Evolutionary conservation across 2,113 vertebrate genomes (phyloP).

Genomic region (Brachypteracias leptosomus): DNA sequence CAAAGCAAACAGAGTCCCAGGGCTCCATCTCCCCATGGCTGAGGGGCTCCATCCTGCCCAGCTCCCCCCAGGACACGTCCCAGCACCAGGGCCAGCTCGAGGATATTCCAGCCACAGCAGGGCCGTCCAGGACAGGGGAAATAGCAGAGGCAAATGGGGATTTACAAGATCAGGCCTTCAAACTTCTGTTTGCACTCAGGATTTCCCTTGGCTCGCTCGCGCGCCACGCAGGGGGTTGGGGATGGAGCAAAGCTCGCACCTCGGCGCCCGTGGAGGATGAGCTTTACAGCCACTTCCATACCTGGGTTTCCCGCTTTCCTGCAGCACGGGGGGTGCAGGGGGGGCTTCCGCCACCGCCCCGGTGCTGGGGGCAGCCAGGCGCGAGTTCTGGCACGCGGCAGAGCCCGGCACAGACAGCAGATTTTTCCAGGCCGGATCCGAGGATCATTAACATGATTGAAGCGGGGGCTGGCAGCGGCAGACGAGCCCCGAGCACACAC

Average conservation of each 20-base stretch:
- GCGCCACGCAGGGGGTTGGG: not conserved
- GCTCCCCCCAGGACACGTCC: not conserved
- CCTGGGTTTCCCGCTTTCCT: conserved; percentile 47
- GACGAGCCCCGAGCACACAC: not conserved
- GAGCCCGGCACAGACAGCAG: not conserved
- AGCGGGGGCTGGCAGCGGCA: not conserved
- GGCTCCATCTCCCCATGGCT: not conserved
- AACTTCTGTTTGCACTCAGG: conserved; percentile 29
- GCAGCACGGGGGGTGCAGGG: not conserved
- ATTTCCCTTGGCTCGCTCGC: conserved; percentile 56
- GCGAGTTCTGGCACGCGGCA: conserved; percentile 19
- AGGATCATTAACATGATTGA: not conserved
- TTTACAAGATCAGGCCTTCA: conserved; percentile 11
- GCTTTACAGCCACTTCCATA: conserved; percentile 28
- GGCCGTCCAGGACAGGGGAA: conserved; percentile 3
- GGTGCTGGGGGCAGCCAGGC: not conserved
- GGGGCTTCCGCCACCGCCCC: not conserved
- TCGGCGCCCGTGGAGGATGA: not conserved
- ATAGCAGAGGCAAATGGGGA: not conserved
- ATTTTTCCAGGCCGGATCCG: conserved; percentile 49
- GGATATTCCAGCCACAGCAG: not conserved
- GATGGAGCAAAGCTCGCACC: conserved; percentile 35
- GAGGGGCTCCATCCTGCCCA: not conserved
- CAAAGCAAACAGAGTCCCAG: not conserved
- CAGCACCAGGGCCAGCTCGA: not conserved